Evolutionary conservation across 2,113 vertebrate species (phyloP).

Genomic region (Solea solea): DNA sequence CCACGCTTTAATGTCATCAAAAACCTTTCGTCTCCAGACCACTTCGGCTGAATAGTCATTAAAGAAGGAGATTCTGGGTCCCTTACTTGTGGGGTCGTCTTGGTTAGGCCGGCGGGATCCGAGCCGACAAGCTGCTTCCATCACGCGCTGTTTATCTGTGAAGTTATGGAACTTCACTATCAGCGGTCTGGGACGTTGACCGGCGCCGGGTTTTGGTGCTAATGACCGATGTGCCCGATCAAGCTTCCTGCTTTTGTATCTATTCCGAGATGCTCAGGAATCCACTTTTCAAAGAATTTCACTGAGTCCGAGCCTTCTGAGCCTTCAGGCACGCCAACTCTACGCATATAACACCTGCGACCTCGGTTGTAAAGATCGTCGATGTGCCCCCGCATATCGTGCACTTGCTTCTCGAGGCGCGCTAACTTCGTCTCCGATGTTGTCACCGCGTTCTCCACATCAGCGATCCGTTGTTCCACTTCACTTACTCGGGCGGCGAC

Average conservation of each 20-base stretch:
- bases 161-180: constrained; percentile 12
- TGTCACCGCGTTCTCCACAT: no score
- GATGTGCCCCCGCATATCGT: not conserved
- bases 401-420: not conserved
- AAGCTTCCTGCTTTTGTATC: not conserved
- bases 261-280: constrained; percentile 1
- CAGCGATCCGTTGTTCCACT: no score
- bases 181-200: not conserved
- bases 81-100: not conserved
- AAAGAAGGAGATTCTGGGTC: not conserved
- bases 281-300: constrained; percentile 7
- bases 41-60: not conserved
- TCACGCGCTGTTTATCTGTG: not conserved
- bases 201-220: accelerated
- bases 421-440: no score
- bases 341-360: not conserved
- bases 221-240: not conserved
- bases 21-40: not conserved
- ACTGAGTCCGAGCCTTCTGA: not conserved
- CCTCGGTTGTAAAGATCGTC: not conserved
- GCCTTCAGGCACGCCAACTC: not conserved
- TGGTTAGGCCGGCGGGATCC: not conserved
- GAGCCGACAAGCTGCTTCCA: not conserved
- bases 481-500: no score
- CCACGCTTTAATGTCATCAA: not conserved